phyloP scores from a whole-genome alignment of 2,113 vertebrate species.

The Festucalex cinctus region DNA sequence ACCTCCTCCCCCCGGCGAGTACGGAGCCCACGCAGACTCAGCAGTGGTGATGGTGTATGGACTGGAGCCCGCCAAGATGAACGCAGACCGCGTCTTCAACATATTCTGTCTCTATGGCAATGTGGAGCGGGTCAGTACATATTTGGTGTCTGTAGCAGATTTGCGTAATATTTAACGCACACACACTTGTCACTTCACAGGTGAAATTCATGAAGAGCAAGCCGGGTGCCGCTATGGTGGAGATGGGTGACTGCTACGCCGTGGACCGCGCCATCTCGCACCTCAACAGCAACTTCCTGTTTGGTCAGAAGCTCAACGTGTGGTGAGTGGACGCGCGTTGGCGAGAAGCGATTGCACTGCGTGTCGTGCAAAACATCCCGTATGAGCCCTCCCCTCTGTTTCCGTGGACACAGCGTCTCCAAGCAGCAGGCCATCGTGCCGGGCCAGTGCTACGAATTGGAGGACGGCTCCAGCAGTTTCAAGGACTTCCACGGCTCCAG shows the following conservation, averaged over 20 bases:
- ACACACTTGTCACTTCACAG: constrained; percentile 52
- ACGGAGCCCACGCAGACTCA: constrained; percentile 85
- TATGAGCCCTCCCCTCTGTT: no score
- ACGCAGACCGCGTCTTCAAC: constrained; percentile 89
- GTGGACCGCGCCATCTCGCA: constrained; percentile 91
- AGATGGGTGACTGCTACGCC: constrained; percentile 92
- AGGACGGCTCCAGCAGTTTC: constrained; percentile 87
- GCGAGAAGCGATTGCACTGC: not conserved
- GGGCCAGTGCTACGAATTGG: constrained; percentile 87
- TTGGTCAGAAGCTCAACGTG: constrained; percentile 89
- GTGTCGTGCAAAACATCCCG: not conserved
- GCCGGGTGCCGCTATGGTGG: constrained; percentile 91
- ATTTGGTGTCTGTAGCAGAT: not conserved
- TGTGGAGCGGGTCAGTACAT: constrained; percentile 82
- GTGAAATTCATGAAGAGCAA: constrained; percentile 98
- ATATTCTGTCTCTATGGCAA: constrained; percentile 93
- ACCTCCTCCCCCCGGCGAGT: constrained; percentile 82
- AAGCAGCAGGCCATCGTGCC: constrained; percentile 95
- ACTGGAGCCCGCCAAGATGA: constrained; percentile 86
- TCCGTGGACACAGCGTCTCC: constrained; percentile 76
- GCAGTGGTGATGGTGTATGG: constrained; percentile 91
- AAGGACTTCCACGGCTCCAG: constrained; percentile 92
- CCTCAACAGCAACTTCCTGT: constrained; percentile 94
- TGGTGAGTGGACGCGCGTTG: constrained; percentile 72
- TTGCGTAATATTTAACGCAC: no score